Base-by-base conservation (phyloP, 2,888 invertebrate species). In the Brenthis ino region DNA sequence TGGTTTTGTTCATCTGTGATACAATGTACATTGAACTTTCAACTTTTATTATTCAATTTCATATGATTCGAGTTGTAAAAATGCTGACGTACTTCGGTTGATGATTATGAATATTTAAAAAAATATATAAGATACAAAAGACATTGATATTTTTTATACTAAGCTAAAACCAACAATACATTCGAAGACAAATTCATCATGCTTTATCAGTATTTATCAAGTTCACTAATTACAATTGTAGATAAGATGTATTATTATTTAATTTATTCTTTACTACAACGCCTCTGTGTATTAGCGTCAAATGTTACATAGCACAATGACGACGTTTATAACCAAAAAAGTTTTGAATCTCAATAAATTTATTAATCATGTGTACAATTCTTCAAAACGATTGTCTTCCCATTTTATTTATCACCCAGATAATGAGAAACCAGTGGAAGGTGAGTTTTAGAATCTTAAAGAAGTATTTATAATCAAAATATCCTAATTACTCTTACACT, bases 321-420 rank as follows among this genome's bases (percentile, higher is more conserved):
- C 88, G 68, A 83, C 74, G 80, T 81, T 86, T 74, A 72, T 85
- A 28, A 77, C 78, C 47, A 85, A 85, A 80, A 87, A 83, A 33
- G 69, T 79, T 72, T 68, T 78, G 73, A 75, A 85, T 55, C 72
- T 90, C 20, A 70, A 77, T 69, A 86, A 82, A 77, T 70, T 91
- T 60, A 51, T 86, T 64, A 85, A 87, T 85, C 82, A 85, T 85
- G 84, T 86, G 28, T 84, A 81, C 75, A 82, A 82, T 72, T 77
- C 72, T 71, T 73, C 82, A 20, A 89, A 87, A 77, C 86, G 91
- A 70, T 74, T 89, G 50, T 87, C 89, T 48, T 93, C 94, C 13
- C 95, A 95, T 84, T 95, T 95, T 81, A 94, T 89, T 68, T 95
- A 95, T 79, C 90, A 89, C 71, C 94, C 95, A 0, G 95, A 95